Evolutionary conservation across 2,113 vertebrate species (phyloP).

Genomic region (Cryptomyrus ogoouensis): DNA sequence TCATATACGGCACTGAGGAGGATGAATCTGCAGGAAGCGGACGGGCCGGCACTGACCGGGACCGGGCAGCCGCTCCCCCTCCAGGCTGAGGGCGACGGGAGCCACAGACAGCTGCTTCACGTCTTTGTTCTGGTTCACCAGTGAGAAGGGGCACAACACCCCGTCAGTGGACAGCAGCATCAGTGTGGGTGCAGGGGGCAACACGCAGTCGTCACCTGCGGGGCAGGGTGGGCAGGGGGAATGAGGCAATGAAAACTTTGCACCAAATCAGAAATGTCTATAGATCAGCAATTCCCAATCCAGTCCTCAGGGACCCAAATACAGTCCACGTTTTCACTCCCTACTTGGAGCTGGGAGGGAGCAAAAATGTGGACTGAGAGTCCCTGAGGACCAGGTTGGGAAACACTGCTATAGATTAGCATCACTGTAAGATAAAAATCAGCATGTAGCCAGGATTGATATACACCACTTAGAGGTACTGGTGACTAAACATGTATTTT

Average conservation of each 20-base stretch:
- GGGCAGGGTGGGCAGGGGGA: background rate
- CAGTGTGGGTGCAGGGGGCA: constrained; percentile 77
- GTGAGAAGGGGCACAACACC: constrained; percentile 84
- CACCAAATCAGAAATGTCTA: background rate
- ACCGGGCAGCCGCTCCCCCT: constrained; percentile 72
- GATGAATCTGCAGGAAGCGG: background rate
- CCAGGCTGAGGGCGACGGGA: constrained; percentile 49
- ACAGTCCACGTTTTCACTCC: background rate
- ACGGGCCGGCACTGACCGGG: constrained; percentile 52
- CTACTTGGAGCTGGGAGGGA: background rate
- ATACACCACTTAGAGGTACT: background rate
- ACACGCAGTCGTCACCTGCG: constrained; percentile 79
- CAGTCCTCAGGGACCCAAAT: background rate
- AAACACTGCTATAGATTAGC: background rate
- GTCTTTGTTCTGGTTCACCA: constrained; percentile 81
- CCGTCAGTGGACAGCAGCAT: constrained; percentile 90
- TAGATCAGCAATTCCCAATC: background rate
- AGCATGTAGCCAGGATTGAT: background rate
- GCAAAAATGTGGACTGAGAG: background rate
- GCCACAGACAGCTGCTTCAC: constrained; percentile 61
- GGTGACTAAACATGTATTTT: background rate
- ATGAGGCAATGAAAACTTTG: background rate
- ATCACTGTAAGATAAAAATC: background rate
- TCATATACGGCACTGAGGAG: too few species aligned
- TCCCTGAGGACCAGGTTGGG: background rate